Evolutionary conservation across 1,140 invertebrate genomes (phyloP).

Genomic region (Maniola jurtina): DNA sequence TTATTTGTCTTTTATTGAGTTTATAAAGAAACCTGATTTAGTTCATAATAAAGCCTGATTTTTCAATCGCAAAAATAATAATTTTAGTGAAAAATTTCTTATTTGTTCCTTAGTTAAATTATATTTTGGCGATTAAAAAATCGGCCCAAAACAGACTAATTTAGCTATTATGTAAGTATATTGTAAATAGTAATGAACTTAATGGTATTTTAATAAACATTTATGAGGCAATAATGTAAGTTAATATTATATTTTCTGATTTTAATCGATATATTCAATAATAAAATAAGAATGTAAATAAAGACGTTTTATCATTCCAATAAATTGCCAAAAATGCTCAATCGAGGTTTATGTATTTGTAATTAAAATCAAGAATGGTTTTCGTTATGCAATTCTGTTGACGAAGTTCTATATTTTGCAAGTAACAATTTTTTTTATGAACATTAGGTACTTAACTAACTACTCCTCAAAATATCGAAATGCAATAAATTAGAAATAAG

Average conservation of each 20-base stretch:
- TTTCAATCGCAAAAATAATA: too few species aligned
- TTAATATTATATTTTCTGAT: not conserved
- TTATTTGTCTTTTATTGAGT: too few species aligned
- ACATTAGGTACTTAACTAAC: not conserved
- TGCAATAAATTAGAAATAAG: not conserved
- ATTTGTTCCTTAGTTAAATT: too few species aligned
- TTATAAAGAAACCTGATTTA: too few species aligned
- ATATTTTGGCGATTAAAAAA: too few species aligned
- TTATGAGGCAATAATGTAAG: slow-evolving; percentile 4
- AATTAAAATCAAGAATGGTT: not conserved
- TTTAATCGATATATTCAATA: not conserved
- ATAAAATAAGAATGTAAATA: not conserved
- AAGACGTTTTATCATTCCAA: not conserved
- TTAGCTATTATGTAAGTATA: too few species aligned
- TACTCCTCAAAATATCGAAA: not conserved
- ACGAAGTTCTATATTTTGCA: too few species aligned
- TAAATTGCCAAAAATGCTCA: not conserved
- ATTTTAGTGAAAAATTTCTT: too few species aligned
- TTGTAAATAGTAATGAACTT: not conserved
- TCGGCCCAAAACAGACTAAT: too few species aligned
- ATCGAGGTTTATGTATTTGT: not conserved
- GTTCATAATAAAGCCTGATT: too few species aligned
- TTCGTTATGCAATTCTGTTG: too few species aligned
- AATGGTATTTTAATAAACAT: slow-evolving; percentile 1
- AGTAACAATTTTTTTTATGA: too few species aligned